A percentile compares a stretch with the other conserved stretches of the same genome.
These are phyloP conservation scores for Danio aesculapii DNA, from an alignment of 2,797 vertebrate species.

Conservation along the genomic window DNA sequence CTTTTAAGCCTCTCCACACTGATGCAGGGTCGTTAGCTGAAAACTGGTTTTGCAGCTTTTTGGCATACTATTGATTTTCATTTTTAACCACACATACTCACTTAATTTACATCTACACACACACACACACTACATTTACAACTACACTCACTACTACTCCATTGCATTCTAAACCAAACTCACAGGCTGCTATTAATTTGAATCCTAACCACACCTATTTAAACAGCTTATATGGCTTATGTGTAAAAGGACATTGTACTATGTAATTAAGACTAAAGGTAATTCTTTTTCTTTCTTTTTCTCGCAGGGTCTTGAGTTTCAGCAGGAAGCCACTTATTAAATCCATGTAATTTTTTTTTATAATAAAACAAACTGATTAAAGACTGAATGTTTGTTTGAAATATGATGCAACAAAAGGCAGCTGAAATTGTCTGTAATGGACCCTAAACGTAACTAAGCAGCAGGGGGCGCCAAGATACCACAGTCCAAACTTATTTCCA, in stretches of 20 bases:
- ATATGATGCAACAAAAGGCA: not conserved
- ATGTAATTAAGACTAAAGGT: not conserved
- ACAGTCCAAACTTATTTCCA: too few species aligned
- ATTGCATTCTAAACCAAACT: too few species aligned
- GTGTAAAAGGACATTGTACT: not conserved
- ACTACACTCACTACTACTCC: too few species aligned
- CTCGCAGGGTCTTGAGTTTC: not conserved
- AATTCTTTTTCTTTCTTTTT: not conserved
- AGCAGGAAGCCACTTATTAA: not conserved
- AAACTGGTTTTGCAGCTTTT: too few species aligned
- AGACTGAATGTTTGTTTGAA: not conserved
- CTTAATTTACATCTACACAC: too few species aligned
- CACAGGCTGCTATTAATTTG: too few species aligned
- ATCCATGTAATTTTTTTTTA: not conserved
- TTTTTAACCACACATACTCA: too few species aligned
- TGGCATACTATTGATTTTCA: too few species aligned
- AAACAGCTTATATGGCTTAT: not conserved
- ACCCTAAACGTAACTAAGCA: not conserved
- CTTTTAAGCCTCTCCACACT: too few species aligned
- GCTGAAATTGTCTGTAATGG: not conserved
- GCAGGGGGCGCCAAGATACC: constrained; percentile 4
- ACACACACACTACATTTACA: too few species aligned
- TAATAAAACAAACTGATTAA: not conserved
- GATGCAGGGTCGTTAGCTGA: too few species aligned
- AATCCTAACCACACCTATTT: too few species aligned